Evolutionary conservation across 2,888 invertebrate genomes (phyloP).

Genomic region (Netelia fuscicornis): DNA sequence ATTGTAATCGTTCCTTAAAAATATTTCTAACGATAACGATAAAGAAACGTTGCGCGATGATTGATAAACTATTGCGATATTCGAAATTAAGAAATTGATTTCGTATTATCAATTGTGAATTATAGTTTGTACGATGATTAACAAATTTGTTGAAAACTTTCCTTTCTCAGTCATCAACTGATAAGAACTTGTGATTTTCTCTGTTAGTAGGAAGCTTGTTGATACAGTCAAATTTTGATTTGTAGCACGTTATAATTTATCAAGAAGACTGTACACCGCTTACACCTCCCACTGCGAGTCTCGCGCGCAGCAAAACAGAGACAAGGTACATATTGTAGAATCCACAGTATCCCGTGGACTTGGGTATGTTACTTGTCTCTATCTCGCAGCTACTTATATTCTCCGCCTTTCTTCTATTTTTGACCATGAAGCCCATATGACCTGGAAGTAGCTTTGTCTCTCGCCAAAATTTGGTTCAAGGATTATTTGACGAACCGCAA

Average conservation of each 20-base stretch:
- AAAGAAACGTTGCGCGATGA: no score
- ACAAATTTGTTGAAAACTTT: no score
- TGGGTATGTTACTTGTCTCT: not conserved
- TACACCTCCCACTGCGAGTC: constrained; percentile 22
- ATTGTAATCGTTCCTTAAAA: not conserved
- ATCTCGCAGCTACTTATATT: not conserved
- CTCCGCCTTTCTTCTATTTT: not conserved
- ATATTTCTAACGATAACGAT: no score
- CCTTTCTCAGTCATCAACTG: not conserved
- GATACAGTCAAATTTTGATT: not conserved
- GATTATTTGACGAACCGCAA: constrained; percentile 30
- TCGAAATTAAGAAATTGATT: no score
- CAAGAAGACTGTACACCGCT: constrained; percentile 46
- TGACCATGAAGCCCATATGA: constrained; percentile 31
- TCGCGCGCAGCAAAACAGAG: constrained; percentile 26
- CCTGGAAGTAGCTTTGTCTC: constrained; percentile 3
- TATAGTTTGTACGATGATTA: no score
- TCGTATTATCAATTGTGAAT: no score
- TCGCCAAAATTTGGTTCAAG: constrained; percentile 40
- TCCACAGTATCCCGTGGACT: constrained; percentile 20
- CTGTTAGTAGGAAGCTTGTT: not conserved
- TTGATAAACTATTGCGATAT: no score
- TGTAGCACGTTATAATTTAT: constrained; percentile 5
- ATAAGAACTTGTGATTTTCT: not conserved
- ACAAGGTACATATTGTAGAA: constrained; percentile 25